These are phyloP conservation scores for Autographa gamma DNA, from an alignment of 2,888 invertebrate species.

Conservation along the genomic window DNA sequence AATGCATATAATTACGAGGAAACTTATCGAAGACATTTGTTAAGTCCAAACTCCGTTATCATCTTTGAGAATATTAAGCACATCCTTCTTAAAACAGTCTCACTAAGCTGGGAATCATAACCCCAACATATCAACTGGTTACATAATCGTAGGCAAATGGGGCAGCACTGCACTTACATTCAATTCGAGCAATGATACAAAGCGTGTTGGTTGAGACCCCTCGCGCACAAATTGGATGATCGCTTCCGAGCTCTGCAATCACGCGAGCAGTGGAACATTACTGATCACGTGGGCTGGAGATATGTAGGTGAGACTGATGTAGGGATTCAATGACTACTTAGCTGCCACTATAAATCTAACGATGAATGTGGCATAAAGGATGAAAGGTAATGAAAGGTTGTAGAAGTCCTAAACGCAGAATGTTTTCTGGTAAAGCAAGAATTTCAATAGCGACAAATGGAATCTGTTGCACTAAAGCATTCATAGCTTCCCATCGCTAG, in stretches of 20 bases:
- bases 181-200: conserved; percentile 52
- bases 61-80: neutral
- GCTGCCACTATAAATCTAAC: conserved; percentile 7
- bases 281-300: conserved; percentile 24
- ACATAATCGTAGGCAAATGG: conserved; percentile 13
- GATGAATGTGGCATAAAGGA: neutral
- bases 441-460: too few species aligned
- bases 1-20: neutral
- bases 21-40: neutral
- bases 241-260: conserved; percentile 67
- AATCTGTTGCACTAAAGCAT: too few species aligned
- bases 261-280: conserved; percentile 28
- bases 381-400: neutral
- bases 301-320: conserved; percentile 26
- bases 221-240: conserved; percentile 70
- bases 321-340: conserved; percentile 38
- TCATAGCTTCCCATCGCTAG: too few species aligned
- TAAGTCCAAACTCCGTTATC: neutral
- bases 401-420: too few species aligned
- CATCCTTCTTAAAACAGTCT: neutral
- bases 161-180: conserved; percentile 44
- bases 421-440: too few species aligned
- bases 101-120: conserved; percentile 10
- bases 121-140: conserved; percentile 1
- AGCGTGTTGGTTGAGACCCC: conserved; percentile 50